Evolutionary conservation across 2,113 vertebrate genomes (phyloP).

Genomic region (Thunnus maccoyii): DNA sequence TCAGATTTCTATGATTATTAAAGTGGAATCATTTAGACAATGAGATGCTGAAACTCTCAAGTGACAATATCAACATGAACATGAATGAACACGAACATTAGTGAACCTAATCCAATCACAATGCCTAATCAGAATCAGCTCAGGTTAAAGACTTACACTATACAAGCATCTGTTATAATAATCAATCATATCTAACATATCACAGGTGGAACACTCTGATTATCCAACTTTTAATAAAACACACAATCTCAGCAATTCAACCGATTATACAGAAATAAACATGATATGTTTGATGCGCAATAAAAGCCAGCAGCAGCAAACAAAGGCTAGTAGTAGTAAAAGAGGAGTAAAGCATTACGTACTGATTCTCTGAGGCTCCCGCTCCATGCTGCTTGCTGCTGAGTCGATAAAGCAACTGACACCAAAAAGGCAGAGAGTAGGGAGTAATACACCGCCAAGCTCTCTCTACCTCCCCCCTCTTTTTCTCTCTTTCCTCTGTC

Average conservation of each 20-base stretch:
- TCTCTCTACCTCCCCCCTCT: slow-evolving; percentile 17
- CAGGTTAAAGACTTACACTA: not conserved
- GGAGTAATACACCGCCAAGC: slow-evolving; percentile 17
- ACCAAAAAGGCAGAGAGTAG: slow-evolving; percentile 58
- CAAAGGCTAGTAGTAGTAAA: slow-evolving; percentile 8
- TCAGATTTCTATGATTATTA: not conserved
- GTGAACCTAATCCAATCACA: not conserved
- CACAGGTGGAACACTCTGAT: not conserved
- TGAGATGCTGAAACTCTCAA: not conserved
- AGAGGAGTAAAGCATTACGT: slow-evolving; percentile 58
- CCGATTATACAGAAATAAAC: not conserved
- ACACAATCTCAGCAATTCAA: not conserved
- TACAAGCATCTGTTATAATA: not conserved
- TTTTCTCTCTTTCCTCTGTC: slow-evolving; percentile 13
- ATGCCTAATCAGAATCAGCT: not conserved
- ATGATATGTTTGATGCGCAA: not conserved
- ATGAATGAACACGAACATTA: slow-evolving; percentile 3
- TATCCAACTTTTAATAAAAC: slow-evolving; percentile 40
- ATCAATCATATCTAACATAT: not conserved
- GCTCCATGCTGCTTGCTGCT: slow-evolving; percentile 66
- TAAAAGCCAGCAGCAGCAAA: not conserved
- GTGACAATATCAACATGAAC: not conserved
- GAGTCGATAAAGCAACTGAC: slow-evolving; percentile 72
- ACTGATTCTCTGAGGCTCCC: slow-evolving; percentile 81
- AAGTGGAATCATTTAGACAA: not conserved